Evolutionary conservation across 2,113 vertebrate species (phyloP).

Genomic region (Odobenus rosmarus): DNA sequence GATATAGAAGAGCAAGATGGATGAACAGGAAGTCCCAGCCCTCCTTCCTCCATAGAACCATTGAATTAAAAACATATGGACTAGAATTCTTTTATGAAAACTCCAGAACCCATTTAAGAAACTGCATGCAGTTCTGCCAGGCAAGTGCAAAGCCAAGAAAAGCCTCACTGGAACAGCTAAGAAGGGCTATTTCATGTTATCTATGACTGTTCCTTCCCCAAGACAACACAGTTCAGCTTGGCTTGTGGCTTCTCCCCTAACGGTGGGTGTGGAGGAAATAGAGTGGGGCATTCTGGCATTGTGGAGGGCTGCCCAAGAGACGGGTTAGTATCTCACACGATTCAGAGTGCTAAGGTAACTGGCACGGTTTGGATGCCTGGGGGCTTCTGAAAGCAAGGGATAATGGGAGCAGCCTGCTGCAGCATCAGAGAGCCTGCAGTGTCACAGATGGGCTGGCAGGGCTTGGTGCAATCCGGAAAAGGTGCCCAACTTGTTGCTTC

Average conservation of each 20-base stretch:
- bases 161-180: background rate
- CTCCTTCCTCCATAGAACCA: background rate
- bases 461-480: background rate
- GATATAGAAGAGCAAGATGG: background rate
- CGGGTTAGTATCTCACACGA: background rate
- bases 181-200: background rate
- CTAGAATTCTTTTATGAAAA: background rate
- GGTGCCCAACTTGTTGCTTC: background rate
- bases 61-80: background rate
- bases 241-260: background rate
- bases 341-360: background rate
- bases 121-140: background rate
- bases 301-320: background rate
- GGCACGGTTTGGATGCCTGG: background rate
- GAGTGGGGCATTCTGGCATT: background rate
- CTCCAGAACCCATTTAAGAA: slow-evolving; percentile 29
- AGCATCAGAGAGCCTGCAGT: background rate
- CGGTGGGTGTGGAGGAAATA: background rate
- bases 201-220: background rate
- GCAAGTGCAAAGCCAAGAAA: background rate
- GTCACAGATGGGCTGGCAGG: background rate
- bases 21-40: background rate
- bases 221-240: background rate
- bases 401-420: background rate
- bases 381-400: background rate